These are phyloP conservation scores for Myopa tessellatipennis DNA, from an alignment of 2,888 invertebrate species.

Conservation along the genomic window DNA sequence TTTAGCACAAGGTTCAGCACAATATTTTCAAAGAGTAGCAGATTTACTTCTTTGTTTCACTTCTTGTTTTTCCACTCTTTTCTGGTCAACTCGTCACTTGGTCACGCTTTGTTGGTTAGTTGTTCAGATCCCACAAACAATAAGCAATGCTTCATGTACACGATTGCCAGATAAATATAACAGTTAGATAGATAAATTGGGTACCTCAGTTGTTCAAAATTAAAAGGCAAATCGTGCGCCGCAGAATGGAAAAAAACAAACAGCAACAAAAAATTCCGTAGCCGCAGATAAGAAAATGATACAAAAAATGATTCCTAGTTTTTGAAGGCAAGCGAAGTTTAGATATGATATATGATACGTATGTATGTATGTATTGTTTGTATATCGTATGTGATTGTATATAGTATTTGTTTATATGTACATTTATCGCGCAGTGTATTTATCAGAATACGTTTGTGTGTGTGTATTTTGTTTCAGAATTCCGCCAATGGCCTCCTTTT, in stretches of 20 bases:
- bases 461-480: constrained; percentile 11
- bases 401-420: neutral
- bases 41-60: too few species aligned
- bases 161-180: neutral
- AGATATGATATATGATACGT: neutral
- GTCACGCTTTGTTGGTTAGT: constrained; percentile 14
- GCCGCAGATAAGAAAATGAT: neutral
- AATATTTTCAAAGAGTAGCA: too few species aligned
- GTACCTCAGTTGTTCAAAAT: neutral
- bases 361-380: neutral
- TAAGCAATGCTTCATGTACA: too few species aligned
- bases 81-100: constrained; percentile 10
- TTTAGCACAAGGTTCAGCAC: too few species aligned
- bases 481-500: neutral
- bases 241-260: neutral
- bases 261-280: constrained; percentile 11
- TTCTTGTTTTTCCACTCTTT: neutral
- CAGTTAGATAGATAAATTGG: neutral
- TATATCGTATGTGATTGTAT: too few species aligned
- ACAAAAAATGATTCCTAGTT: neutral
- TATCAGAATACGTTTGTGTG: neutral
- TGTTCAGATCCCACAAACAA: neutral
- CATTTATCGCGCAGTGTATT: neutral
- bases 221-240: constrained; percentile 30
- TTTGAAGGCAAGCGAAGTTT: neutral